These are phyloP conservation scores for Patiria pectinifera DNA, from an alignment of 53 echinoderm and acorn worm genomes.

Conservation along the genomic window DNA sequence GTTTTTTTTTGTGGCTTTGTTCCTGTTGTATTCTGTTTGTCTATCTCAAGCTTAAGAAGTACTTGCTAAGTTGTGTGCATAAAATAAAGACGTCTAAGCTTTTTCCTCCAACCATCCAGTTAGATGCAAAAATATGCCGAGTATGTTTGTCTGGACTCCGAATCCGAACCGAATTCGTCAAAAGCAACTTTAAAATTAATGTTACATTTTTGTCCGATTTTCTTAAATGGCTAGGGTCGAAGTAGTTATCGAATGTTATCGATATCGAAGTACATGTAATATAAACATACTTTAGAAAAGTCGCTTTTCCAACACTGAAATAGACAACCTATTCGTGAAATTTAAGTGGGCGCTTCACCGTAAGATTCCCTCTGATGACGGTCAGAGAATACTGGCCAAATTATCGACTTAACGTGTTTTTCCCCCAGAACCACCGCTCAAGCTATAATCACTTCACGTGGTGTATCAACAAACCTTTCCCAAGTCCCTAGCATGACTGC, in stretches of 20 bases:
- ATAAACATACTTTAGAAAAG: no score
- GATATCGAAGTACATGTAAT: no score
- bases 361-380: no score
- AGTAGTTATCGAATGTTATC: not conserved
- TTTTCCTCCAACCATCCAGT: constrained; percentile 3
- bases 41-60: constrained; percentile 47
- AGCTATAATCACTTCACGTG: no score
- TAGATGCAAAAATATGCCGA: constrained; percentile 41
- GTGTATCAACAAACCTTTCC: no score
- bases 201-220: not conserved
- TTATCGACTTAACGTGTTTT: no score
- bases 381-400: no score
- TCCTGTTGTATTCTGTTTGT: constrained; percentile 26
- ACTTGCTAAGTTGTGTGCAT: constrained; percentile 55
- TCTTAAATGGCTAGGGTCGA: not conserved
- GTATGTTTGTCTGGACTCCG: not conserved
- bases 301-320: no score
- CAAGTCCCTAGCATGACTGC: no score
- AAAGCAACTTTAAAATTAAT: not conserved
- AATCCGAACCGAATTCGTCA: not conserved
- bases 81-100: constrained; percentile 8
- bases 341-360: no score
- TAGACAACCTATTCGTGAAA: no score
- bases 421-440: no score
- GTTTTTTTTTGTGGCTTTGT: constrained; percentile 22